Conservation (phyloP, 2,113 vertebrate genomes). For the Heteronetta atricapilla region DNA sequence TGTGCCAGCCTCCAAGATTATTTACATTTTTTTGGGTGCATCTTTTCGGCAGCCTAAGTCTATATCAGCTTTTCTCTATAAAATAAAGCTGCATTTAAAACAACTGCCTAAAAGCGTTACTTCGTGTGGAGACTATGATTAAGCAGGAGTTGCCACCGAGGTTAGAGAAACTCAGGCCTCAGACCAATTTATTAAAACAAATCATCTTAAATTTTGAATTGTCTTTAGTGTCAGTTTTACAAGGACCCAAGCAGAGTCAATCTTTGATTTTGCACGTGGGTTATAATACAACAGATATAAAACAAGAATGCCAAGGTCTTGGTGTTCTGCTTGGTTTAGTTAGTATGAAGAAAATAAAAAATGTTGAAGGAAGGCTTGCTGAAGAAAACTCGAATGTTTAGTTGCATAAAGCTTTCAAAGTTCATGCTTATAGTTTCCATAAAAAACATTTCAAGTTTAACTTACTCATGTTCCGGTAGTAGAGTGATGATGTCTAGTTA, state of each 20-base stretch:
- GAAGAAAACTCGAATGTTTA: neutral
- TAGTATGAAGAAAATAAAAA: neutral
- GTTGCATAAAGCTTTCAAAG: neutral
- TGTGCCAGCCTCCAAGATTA: neutral
- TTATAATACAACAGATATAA: neutral
- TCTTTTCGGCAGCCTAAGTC: neutral
- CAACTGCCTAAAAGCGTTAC: neutral
- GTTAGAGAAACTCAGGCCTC: neutral
- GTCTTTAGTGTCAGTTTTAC: neutral
- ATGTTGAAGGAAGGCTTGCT: rapidly evolving
- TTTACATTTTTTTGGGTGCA: neutral
- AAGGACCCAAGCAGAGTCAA: neutral
- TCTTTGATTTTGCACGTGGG: neutral
- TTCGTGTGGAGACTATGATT: neutral
- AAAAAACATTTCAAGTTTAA: neutral
- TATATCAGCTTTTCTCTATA: neutral
- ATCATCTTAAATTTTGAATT: neutral
- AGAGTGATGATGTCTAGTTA: neutral
- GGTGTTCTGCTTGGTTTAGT: neutral
- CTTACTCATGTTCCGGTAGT: neutral
- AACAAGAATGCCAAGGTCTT: neutral
- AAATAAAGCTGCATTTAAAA: neutral
- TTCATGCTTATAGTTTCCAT: neutral
- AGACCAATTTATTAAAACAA: neutral
- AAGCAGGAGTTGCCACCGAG: neutral